Percentiles rank a stretch among this genome's conserved stretches.
phyloP scores from a whole-genome alignment of 2,888 invertebrate species.

The Apotomis turbidana region DNA sequence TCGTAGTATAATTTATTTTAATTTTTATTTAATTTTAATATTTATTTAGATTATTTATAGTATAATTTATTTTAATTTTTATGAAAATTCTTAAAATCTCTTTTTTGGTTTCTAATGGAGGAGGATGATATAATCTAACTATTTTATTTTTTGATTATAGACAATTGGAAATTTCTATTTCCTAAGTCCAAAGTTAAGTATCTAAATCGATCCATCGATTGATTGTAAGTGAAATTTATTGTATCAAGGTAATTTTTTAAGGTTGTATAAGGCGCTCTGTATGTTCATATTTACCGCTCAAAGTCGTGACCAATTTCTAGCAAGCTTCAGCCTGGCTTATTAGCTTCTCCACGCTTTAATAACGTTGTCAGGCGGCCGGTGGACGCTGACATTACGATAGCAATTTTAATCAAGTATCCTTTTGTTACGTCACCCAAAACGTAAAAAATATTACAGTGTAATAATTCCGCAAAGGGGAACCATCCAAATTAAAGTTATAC shows the following conservation, averaged over 20 bases:
- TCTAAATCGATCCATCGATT: background rate
- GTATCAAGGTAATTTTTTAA: background rate
- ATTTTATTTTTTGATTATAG: no score
- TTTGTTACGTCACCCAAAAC: background rate
- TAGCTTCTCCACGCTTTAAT: conserved; percentile 15
- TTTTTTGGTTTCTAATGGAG: no score
- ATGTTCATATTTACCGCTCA: conserved; percentile 1
- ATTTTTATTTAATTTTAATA: no score
- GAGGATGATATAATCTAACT: no score
- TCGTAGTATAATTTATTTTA: no score
- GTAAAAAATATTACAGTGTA: background rate
- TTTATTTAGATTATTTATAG: no score
- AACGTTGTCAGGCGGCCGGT: conserved; percentile 6
- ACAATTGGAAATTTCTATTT: no score
- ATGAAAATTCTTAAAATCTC: no score
- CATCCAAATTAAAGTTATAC: no score
- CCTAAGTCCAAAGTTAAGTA: background rate
- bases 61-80: no score
- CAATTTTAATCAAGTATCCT: conserved; percentile 3
- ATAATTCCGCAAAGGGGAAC: no score
- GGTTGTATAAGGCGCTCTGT: background rate
- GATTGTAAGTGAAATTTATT: background rate
- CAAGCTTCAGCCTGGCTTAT: conserved; percentile 8
- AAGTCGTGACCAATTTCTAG: conserved; percentile 20
- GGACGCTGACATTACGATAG: conserved; percentile 4